Percentiles rank a stretch among this genome's conserved stretches.
Conservation (phyloP, 2,888 invertebrate genomes). For the Aporophyla lueneburgensis region DNA sequence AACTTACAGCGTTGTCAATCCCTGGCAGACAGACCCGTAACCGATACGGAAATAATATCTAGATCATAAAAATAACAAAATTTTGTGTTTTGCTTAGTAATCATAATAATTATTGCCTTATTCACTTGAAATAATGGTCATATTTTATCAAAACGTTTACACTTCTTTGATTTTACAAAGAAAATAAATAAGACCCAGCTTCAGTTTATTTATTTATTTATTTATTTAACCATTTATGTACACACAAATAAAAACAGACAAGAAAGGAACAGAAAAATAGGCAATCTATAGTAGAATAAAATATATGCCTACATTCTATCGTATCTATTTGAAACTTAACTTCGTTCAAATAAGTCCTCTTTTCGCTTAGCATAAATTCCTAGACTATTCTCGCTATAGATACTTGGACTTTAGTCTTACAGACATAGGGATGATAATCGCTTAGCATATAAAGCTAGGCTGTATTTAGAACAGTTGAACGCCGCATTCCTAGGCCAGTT, state of each 20-base stretch:
- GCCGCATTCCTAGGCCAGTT: conserved; percentile 60
- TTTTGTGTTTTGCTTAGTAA: background rate
- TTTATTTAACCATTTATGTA: too few species aligned
- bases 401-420: background rate
- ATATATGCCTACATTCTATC: background rate
- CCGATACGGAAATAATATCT: background rate
- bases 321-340: conserved; percentile 15
- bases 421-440: conserved; percentile 24
- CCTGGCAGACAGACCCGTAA: background rate
- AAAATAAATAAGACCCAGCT: background rate
- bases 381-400: background rate
- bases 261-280: too few species aligned
- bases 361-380: conserved; percentile 40
- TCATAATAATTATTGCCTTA: background rate
- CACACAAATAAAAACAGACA: too few species aligned
- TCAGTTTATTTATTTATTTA: too few species aligned
- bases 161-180: background rate
- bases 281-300: background rate
- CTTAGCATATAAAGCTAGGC: conserved; percentile 22
- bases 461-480: conserved; percentile 59
- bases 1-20: too few species aligned
- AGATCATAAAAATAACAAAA: background rate
- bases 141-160: background rate
- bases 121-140: background rate
- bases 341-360: background rate